Evolutionary conservation across 2,113 vertebrate genomes (phyloP).

Genomic region (Vidua macroura): DNA sequence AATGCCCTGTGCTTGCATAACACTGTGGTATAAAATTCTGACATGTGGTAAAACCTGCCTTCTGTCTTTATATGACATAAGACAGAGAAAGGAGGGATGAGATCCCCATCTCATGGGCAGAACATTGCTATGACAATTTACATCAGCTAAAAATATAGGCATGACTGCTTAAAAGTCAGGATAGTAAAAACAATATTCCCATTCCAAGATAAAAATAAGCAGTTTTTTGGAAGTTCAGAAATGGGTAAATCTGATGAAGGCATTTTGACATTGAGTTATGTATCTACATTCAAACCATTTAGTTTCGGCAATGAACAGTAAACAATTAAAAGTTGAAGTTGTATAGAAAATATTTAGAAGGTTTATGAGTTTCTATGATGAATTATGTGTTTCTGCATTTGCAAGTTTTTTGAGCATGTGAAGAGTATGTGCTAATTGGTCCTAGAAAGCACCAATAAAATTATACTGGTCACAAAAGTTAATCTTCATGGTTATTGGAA

Average conservation of each 20-base stretch:
- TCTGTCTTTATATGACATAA: background rate
- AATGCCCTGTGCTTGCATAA: background rate
- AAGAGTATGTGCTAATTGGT: background rate
- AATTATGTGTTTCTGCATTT: background rate
- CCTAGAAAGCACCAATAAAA: background rate
- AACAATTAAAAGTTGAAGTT: background rate
- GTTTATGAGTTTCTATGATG: background rate
- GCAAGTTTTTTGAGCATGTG: background rate
- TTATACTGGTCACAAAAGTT: background rate
- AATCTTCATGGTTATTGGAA: background rate
- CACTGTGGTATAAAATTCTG: background rate
- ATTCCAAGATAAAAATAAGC: background rate
- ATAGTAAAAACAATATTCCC: background rate
- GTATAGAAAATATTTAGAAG: background rate
- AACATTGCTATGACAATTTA: conserved; percentile 46
- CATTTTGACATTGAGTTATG: background rate
- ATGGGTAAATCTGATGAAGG: background rate
- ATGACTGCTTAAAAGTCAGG: background rate
- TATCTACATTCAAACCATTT: background rate
- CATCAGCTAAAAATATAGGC: conserved; percentile 15
- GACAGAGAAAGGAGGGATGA: background rate
- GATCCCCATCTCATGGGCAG: background rate
- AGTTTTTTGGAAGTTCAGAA: background rate
- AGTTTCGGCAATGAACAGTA: background rate
- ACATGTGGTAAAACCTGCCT: background rate